These are phyloP conservation scores for Hydrotaea cyrtoneurina DNA, from an alignment of 2,888 invertebrate genomes.

Conservation along the genomic window DNA sequence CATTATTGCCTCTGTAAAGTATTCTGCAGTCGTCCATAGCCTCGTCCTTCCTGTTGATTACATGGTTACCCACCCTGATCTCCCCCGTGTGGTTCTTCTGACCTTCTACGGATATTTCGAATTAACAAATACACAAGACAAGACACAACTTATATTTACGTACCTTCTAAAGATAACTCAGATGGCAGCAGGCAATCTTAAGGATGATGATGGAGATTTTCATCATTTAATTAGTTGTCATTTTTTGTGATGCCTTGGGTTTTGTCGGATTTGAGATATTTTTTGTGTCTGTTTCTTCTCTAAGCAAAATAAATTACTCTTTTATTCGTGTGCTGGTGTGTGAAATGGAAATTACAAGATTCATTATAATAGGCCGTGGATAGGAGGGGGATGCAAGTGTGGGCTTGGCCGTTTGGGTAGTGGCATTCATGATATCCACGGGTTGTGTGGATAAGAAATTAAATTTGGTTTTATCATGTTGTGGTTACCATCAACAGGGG, in stretches of 20 bases:
- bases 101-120: background rate
- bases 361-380: background rate
- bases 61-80: too few relatives aligned
- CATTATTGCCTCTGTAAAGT: background rate
- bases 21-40: background rate
- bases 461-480: slow-evolving; percentile 2
- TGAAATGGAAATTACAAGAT: slow-evolving; percentile 32
- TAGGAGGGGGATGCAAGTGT: too few relatives aligned
- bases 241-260: slow-evolving; percentile 34
- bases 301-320: slow-evolving; percentile 36
- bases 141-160: background rate
- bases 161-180: background rate
- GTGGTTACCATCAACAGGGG: background rate
- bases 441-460: background rate
- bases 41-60: too few relatives aligned
- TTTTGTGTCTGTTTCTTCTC: slow-evolving; percentile 10
- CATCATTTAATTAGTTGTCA: slow-evolving; percentile 64
- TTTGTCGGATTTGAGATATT: slow-evolving; percentile 17
- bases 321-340: slow-evolving; percentile 3
- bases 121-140: background rate
- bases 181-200: background rate
- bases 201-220: slow-evolving; percentile 42
- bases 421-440: background rate
- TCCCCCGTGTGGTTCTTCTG: too few relatives aligned
- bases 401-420: background rate